Conservation (phyloP, 2,888 invertebrate species). For the Nymphalis polychloros region DNA sequence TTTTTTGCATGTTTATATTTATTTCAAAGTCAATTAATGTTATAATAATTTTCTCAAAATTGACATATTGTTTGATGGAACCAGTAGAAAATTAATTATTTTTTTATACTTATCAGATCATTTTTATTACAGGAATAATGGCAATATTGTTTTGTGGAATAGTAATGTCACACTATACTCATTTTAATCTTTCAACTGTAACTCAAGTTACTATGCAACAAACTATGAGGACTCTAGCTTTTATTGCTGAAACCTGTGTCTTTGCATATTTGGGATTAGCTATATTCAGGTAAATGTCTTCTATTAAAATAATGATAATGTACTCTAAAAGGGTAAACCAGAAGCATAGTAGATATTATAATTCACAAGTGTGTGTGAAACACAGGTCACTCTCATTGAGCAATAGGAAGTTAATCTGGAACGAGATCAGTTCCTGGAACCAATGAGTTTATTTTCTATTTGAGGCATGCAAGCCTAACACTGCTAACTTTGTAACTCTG, state of each 20-base stretch:
- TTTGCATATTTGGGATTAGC: slow-evolving; percentile 98
- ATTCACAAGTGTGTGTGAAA: too few relatives aligned
- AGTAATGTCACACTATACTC: slow-evolving; percentile 99
- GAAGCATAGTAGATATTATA: too few relatives aligned
- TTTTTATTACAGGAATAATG: slow-evolving; percentile 91
- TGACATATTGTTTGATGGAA: too few relatives aligned
- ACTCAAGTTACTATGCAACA: slow-evolving; percentile 99
- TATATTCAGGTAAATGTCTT: slow-evolving; percentile 78
- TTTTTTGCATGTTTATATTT: too few relatives aligned
- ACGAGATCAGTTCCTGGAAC: too few relatives aligned
- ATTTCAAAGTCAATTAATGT: background rate
- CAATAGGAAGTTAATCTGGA: too few relatives aligned
- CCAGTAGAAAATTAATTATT: background rate
- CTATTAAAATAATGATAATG: too few relatives aligned
- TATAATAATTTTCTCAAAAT: background rate
- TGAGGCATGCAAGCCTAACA: too few relatives aligned
- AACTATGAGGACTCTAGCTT: slow-evolving; percentile 97
- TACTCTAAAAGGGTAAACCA: too few relatives aligned
- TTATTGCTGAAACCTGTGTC: slow-evolving; percentile 99
- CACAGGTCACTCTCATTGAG: too few relatives aligned
- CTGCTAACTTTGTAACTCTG: too few relatives aligned
- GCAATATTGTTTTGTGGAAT: slow-evolving; percentile 99
- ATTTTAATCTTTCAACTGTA: slow-evolving; percentile 98
- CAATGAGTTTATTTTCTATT: too few relatives aligned
- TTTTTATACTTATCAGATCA: background rate